Evolutionary conservation across 2,113 vertebrate species (phyloP), one percentile per base, ranked within the genome.

Genomic region (Bolborhynchus lineola): DNA sequence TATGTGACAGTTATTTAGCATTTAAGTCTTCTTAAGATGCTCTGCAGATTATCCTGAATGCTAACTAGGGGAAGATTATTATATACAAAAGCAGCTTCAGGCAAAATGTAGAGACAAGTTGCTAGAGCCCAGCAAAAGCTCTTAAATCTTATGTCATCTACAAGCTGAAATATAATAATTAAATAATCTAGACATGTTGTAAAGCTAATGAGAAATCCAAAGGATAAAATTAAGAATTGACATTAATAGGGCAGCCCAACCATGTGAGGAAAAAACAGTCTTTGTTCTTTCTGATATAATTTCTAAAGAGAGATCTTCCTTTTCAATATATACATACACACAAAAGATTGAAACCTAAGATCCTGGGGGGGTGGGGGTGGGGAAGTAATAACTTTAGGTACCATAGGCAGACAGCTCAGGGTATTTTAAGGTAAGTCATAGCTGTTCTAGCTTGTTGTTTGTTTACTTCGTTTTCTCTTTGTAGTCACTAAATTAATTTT

Each of bases 1-100:
- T 85, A 93, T 94, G 81, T 96, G 96, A 97, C 96, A 97, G 93
- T 96, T 97, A 95, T 93, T 96, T 85, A 94, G 95, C 88, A 87
- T 96, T 93, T 96, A 94, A 96, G 92, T 91, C 96, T 82, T 94
- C 93, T 95, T 96, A 96, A 93, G 83, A 96, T 89, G 74, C 77
- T 96, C 88, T 92, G 83, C 83, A 82, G 90, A 95, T 86, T 84
- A 94, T 63, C 81, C 78, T 92, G 92, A 96, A 96, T 96, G 91
- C 92, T 97, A 97, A 96, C 92, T 92, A 87, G 7, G 70, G 74
- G 62, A 93, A 95, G 96, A 97, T 96, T 96, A 97, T 96, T 95
- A 91, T 72, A 84, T 85, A 96, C 74, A 96, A 97, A 96, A 92
- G 93, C 88, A 82, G 95, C 95, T 97, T 94, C 91, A 92, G 96